Base-by-base conservation (phyloP, 2,797 vertebrate genomes). In the Champsocephalus esox region DNA sequence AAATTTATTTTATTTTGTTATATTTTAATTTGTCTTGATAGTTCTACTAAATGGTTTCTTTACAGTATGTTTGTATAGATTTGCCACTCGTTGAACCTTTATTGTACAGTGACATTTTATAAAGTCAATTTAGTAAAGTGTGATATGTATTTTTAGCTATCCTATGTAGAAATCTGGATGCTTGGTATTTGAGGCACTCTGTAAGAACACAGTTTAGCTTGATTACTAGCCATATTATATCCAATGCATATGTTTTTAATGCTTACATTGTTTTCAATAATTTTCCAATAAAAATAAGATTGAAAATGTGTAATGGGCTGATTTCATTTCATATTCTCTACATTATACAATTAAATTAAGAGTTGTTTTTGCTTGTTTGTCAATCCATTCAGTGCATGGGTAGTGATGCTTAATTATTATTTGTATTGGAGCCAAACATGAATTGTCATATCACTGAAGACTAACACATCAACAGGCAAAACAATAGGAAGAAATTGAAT, bases 31-130 rank as follows among this genome's bases (percentile, higher is more conserved):
- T 86, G 70, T 91, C 80, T 84, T 59, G 49, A 87, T 90, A 90
- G 90, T 89, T 90, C 58, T 79, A 83, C 89, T 88, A 85, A 90
- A 87, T 77, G 75, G 80, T 92, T 92, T 91, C 88, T 93, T 92
- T 90, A 87, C 88, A 83, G 77, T 88, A 79, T 89, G 88, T 92
- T 92, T 93, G 87, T 94, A 92, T 93, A 92, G 86, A 93, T 83
- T 91, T 86, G 81, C 88, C 90, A 90, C 91, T 93, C 62, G 72
- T 91, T 85, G 79, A 93, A 91, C 89, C 81, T 93, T 92, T 93
- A 91, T 92, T 94, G 93, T 92, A 93, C 92, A 93, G 90, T 92
- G 88, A 92, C 92, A 88, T 92, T 94, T 93, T 93, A 90, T 94
- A 90, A 93, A 92, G 84, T 92, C 81, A 88, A 84, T 88, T 91